Evolutionary conservation across 2,113 vertebrate species (phyloP), one percentile per base, ranked within the genome.

Genomic region (Cettia cetti): DNA sequence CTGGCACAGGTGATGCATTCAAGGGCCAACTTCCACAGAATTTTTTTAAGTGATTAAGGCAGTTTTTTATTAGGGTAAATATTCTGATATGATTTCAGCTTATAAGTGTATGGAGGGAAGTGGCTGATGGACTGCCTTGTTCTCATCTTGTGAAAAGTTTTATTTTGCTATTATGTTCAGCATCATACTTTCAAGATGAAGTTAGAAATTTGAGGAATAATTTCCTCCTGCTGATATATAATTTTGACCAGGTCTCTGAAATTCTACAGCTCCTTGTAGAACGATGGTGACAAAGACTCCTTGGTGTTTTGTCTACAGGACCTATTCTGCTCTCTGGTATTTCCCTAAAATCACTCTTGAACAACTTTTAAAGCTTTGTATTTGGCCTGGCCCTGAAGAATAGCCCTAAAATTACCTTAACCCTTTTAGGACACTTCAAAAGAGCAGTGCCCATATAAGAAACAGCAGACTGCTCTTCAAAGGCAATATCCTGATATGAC

Each of bases 1-100:
- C 95, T 56, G 53, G 57, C 86, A 92, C 91, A 56, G 90, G 95
- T 66, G 92, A 91, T 94, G 82, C 70, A 94, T 94, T 96, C 93
- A 95, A 96, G 91, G 61, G 86, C 66, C 66, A 96, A 83, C 81
- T 97, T 95, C 70, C 85, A 76, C 57, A 76, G 86, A 92, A 77
- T 90, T 92, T 94, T 90, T 94, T 61, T 2, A 77, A 92, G 78
- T 85, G 81, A 78, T 84, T 66, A 66, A 82, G 82, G 61, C 39
- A 16, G 12, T 30, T 74, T 93, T 86, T 85, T 65, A 33, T 40
- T 91, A 84, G 89, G 53, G 91, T 65, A 94, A 90, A 92, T 81
- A 69, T 94, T 94, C 68, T 96, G 82, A 90, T 96, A 94, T 15
- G 11, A 76, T 85, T 93, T 86, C 64, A 66, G 64, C 71, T 81